phyloP scores from a whole-genome alignment of 2,888 invertebrate genomes.

The Bombylius discolor region DNA sequence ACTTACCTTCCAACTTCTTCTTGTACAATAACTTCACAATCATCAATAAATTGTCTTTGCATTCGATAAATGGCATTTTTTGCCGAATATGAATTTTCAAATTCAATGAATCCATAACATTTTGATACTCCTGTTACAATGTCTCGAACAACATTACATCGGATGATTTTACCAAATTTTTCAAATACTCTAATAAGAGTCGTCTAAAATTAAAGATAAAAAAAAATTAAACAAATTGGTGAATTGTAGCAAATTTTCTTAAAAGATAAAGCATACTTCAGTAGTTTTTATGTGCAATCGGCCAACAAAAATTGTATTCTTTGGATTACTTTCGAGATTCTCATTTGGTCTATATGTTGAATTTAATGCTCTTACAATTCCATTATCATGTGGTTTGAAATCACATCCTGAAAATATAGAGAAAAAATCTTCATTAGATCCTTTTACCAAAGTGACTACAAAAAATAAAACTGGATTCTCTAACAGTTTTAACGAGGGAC shows the following conservation, averaged over 20 bases:
- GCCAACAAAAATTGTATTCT: constrained; percentile 61
- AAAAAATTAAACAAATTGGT: too few species aligned
- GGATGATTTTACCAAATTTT: constrained; percentile 50
- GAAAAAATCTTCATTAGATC: too few species aligned
- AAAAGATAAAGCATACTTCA: constrained; percentile 32
- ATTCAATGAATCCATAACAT: constrained; percentile 80
- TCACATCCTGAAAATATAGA: constrained; percentile 46
- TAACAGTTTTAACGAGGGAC: too few species aligned
- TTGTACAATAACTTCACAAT: constrained; percentile 59
- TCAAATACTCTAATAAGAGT: constrained; percentile 44
- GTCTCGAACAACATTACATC: constrained; percentile 56
- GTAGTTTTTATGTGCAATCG: constrained; percentile 55
- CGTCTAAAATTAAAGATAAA: constrained; percentile 32
- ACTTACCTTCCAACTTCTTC: constrained; percentile 53
- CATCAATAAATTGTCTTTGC: constrained; percentile 50
- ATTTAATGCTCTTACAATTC: constrained; percentile 54
- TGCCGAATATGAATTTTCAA: constrained; percentile 46
- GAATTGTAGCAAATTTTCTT: background rate
- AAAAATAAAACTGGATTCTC: too few species aligned
- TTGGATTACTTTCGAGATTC: constrained; percentile 53
- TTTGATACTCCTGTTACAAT: constrained; percentile 72
- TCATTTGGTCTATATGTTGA: constrained; percentile 53
- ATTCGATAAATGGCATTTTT: constrained; percentile 48
- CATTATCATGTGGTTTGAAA: constrained; percentile 66
- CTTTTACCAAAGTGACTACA: too few species aligned